Evolutionary conservation across 2,888 invertebrate genomes (phyloP), one percentile per base, ranked within the genome.

Genomic region (Steinernema carpocapsae): DNA sequence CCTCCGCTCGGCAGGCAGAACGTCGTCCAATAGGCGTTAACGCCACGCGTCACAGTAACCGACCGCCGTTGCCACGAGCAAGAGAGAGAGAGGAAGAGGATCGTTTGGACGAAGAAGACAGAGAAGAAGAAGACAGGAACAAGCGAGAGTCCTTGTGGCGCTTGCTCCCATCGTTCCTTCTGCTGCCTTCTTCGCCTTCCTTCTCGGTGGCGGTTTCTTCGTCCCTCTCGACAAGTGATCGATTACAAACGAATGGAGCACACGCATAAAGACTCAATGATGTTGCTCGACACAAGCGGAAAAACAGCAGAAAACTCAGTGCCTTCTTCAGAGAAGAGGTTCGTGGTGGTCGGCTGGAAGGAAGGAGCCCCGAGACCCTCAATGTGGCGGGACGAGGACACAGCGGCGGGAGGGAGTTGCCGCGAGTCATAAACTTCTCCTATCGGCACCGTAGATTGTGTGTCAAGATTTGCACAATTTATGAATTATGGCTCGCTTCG

Each of bases 31-130:
- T 56, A 26, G 26, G 56, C 56, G 56, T 56, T 4, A 56, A 56
- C 56, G 56, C 56, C 56, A 26, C 56, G 56, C 56, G 56, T 56
- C 56, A 56, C 56, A 56, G 56, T 56, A 56, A 56, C 56, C 56
- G 6, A 19, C 14, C 56, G 56, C n/a, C 22, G 56, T 4, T 26
- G 22, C 22, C 26, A 12, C 56, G 56, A 43, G 56, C 22, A 12
- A n/a, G n/a, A n/a, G n/a, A n/a, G n/a, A n/a, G n/a, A n/a, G n/a
- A n/a, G n/a, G n/a, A 6, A 17, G 48, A 6, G n/a, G 48, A 48
- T 14, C n/a, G 10, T 17, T 17, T 48, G 48, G n/a, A 48, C n/a
- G n/a, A 48, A 48, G 7, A 17, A 17, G 7, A 14, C 10, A 43
- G 43, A 43, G 43, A 43, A 43, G 43, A 43, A 12, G 43, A 7